phyloP scores from a whole-genome alignment of 2,113 vertebrate genomes.

The Coturnix japonica region DNA sequence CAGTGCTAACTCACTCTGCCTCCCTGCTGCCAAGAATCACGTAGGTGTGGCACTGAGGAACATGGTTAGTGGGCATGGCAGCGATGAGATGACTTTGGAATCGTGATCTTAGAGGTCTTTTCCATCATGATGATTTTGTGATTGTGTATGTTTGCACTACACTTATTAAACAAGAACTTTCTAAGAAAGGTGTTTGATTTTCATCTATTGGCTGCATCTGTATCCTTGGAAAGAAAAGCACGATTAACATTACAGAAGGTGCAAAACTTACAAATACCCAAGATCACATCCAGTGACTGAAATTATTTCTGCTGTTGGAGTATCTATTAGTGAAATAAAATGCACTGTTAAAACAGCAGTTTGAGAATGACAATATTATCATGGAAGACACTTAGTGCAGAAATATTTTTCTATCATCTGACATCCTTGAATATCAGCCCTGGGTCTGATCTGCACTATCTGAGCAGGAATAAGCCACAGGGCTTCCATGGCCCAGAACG shows the following conservation, averaged over 20 bases:
- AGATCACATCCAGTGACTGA: background rate
- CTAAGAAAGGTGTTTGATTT: background rate
- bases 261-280: background rate
- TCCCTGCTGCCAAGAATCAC: background rate
- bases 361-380: background rate
- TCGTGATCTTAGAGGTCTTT: too few species aligned
- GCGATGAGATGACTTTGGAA: too few species aligned
- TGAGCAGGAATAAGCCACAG: background rate
- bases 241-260: background rate
- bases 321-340: background rate
- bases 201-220: background rate
- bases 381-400: background rate
- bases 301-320: background rate
- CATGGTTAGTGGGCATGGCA: too few species aligned
- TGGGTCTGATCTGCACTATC: background rate
- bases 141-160: background rate
- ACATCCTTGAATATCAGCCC: background rate
- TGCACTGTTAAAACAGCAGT: background rate
- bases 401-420: background rate
- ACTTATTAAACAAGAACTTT: background rate
- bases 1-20: background rate
- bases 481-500: background rate
- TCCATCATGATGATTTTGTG: too few species aligned
- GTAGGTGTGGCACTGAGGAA: too few species aligned
- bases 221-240: background rate